These are phyloP conservation scores for Callaeas wilsoni DNA, from an alignment of 2,113 vertebrate genomes.

Conservation along the genomic window DNA sequence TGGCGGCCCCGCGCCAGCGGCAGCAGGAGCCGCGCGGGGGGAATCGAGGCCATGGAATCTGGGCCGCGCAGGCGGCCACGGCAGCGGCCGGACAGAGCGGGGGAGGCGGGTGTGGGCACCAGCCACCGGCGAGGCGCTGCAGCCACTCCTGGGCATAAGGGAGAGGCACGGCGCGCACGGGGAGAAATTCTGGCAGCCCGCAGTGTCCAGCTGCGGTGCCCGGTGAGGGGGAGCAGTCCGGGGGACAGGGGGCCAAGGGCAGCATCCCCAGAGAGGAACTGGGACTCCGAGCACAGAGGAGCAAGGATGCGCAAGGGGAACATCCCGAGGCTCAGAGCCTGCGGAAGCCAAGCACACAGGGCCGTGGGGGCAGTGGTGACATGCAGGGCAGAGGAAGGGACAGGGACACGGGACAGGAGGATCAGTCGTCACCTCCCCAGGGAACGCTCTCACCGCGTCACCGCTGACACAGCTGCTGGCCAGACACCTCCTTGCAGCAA, in stretches of 20 bases:
- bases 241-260: not conserved
- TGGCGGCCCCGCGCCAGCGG: not conserved
- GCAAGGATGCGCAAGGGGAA: not conserved
- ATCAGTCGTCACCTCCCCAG: not conserved
- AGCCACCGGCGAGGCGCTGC: not conserved
- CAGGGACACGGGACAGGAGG: not conserved
- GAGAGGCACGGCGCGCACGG: not conserved
- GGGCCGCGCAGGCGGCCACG: not conserved
- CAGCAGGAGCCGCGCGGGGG: not conserved
- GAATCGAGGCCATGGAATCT: not conserved
- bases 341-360: no score
- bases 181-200: accelerated
- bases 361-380: not conserved
- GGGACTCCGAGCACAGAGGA: not conserved
- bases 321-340: not conserved
- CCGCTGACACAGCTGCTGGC: not conserved
- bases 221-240: accelerated
- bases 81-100: not conserved
- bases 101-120: accelerated
- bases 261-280: accelerated
- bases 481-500: not conserved
- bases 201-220: accelerated
- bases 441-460: not conserved
- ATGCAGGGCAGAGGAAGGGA: not conserved
- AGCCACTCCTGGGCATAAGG: no score